Base-by-base conservation (phyloP, 2,797 vertebrate genomes). In the Lophotriccus pileatus region DNA sequence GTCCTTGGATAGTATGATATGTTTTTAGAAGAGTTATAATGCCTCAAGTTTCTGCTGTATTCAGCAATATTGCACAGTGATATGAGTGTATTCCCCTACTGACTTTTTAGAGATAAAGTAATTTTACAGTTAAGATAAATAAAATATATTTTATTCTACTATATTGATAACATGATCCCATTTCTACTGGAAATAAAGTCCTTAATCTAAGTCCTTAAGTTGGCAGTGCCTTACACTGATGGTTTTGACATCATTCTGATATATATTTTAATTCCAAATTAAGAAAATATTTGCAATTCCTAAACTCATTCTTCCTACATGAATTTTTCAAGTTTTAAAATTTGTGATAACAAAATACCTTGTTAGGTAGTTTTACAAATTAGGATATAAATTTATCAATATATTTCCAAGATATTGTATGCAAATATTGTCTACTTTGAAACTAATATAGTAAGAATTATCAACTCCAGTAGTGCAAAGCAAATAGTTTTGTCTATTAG, bases 1-100 rank as follows among this genome's bases (percentile, higher is more conserved):
- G 69, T 94, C 77, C 52, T 90, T 96, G 89, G 39, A 78, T 94
- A 92, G 88, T 91, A 74, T 59, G 59, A 47, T 67, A 23, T 56
- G 4, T 75, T 62, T 37, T 66, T 87, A 83, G 62, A 72, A 73
- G 15, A 68, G 64, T 25, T 75, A 41, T 12, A 41, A 1, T 66
- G 47, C 36, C 20, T 28, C n/a, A 83, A 24, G 32, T 76, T 82
- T 89, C 84, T 83, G 34, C 27, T 66, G 12, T 83, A 74, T 79
- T 49, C 30, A 58, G 14, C 47, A 75, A 22, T 55, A 66, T 17
- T 30, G 49, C 52, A 43, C 28, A 91, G 41, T 70, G 22, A 14
- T 53, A 15, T 43, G 16, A 82, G 15, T 68, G 24, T 84, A 36
- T 84, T 94, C 53, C 36, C 25, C 67, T 52, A 59, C 41, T 91